Percentiles rank a stretch among this genome's conserved stretches.
These are phyloP conservation scores for Xestobium rufovillosum DNA, from an alignment of 2,888 invertebrate genomes.

Conservation along the genomic window DNA sequence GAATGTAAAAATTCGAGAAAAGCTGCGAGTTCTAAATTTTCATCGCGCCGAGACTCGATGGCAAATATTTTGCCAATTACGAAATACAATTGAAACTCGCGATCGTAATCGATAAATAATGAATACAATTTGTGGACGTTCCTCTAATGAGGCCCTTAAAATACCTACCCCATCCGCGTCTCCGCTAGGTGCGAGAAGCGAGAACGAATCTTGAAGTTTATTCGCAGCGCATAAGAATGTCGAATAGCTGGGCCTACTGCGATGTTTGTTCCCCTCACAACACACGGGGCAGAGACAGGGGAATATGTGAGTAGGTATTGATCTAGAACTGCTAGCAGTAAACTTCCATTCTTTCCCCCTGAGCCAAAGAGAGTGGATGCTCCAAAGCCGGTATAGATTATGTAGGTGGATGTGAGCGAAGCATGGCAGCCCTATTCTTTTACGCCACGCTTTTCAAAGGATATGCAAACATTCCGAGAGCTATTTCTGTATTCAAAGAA, in stretches of 20 bases:
- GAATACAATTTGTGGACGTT: slow-evolving; percentile 35
- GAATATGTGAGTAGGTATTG: slow-evolving; percentile 39
- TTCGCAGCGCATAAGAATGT: not conserved
- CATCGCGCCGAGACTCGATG: too few relatives aligned
- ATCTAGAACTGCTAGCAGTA: slow-evolving; percentile 36
- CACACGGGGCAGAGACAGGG: slow-evolving; percentile 30
- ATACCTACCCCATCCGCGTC: too few relatives aligned
- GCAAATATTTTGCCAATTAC: too few relatives aligned
- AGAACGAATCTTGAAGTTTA: too few relatives aligned
- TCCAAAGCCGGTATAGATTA: slow-evolving; percentile 29
- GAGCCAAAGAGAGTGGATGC: slow-evolving; percentile 22
- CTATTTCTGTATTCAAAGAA: too few relatives aligned
- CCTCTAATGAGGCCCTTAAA: slow-evolving; percentile 36
- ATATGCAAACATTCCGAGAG: too few relatives aligned
- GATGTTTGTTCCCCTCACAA: slow-evolving; percentile 33
- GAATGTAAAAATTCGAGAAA: too few relatives aligned
- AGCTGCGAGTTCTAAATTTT: too few relatives aligned
- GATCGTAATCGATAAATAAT: slow-evolving; percentile 36
- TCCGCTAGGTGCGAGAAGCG: too few relatives aligned
- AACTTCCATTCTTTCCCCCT: slow-evolving; percentile 38
- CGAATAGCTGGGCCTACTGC: slow-evolving; percentile 10
- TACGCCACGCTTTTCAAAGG: too few relatives aligned
- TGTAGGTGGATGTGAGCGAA: slow-evolving; percentile 26
- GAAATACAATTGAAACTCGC: too few relatives aligned
- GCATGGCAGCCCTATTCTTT: too few relatives aligned